A percentile compares a stretch with the other conserved stretches of the same genome.
phyloP scores from a whole-genome alignment of 2,113 vertebrate genomes.

The Nothoprocta perdicaria region DNA sequence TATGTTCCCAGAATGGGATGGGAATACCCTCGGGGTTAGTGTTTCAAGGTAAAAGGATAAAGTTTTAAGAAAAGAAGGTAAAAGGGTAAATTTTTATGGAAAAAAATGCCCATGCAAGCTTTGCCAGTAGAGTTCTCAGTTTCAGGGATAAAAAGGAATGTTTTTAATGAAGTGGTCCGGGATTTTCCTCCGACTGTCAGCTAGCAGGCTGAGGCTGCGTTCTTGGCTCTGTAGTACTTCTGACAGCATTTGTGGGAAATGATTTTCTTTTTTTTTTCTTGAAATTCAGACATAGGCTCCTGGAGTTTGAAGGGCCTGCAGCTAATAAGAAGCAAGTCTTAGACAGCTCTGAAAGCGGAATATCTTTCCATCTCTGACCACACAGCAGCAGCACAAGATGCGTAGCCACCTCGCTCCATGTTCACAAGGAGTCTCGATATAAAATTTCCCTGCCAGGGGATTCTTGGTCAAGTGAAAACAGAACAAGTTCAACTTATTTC shows the following conservation, averaged over 20 bases:
- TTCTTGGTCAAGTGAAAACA: constrained; percentile 39
- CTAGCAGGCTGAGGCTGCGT: background rate
- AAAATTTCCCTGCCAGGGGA: constrained; percentile 16
- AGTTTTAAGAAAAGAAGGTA: background rate
- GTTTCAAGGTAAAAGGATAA: background rate
- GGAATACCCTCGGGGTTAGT: background rate
- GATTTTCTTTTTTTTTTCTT: background rate
- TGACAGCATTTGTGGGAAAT: background rate
- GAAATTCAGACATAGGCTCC: constrained; percentile 21
- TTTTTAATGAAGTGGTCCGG: background rate
- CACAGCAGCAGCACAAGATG: background rate
- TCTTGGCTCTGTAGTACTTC: background rate
- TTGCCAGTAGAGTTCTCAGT: background rate
- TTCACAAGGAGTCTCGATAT: background rate
- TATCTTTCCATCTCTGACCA: background rate
- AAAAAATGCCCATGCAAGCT: background rate
- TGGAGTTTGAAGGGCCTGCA: background rate
- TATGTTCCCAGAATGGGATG: background rate
- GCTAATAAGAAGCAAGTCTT: background rate
- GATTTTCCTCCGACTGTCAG: background rate
- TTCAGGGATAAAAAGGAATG: background rate
- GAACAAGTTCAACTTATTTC: constrained; percentile 41
- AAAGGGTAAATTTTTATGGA: background rate
- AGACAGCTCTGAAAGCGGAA: background rate
- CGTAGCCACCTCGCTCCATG: background rate